These are phyloP conservation scores for Eufriesea mexicana DNA, from an alignment of 1,140 invertebrate species.

Conservation along the genomic window DNA sequence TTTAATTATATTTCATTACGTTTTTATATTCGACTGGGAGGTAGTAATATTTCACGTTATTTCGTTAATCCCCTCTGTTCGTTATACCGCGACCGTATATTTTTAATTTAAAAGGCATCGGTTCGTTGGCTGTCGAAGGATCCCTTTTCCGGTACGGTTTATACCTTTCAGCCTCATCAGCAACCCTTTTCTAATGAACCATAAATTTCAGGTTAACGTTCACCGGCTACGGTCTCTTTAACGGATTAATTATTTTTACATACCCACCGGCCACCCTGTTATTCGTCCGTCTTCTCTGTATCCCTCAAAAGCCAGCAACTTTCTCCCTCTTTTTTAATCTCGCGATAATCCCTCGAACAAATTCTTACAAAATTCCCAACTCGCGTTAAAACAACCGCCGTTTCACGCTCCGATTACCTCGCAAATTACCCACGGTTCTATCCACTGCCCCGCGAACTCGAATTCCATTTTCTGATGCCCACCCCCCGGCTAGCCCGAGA, in stretches of 20 bases:
- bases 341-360: too few relatives aligned
- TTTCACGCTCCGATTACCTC: neutral
- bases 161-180: constrained; percentile 29
- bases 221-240: constrained; percentile 9
- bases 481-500: neutral
- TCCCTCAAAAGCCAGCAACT: neutral
- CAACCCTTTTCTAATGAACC: constrained; percentile 53
- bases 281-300: neutral
- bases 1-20: neutral
- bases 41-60: neutral
- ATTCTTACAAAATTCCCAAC: neutral
- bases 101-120: constrained; percentile 22
- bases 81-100: neutral
- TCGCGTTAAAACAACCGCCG: neutral
- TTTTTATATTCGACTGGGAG: neutral
- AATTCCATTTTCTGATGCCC: neutral
- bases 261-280: neutral
- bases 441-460: neutral
- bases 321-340: neutral
- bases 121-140: constrained; percentile 7
- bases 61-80: neutral
- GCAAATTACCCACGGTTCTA: neutral
- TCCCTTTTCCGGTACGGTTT: constrained; percentile 48
- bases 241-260: constrained; percentile 48
- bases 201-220: constrained; percentile 53